Percentiles rank a stretch among this genome's conserved stretches.
Conservation (phyloP, 2,797 vertebrate species). For the Helostoma temminkii region DNA sequence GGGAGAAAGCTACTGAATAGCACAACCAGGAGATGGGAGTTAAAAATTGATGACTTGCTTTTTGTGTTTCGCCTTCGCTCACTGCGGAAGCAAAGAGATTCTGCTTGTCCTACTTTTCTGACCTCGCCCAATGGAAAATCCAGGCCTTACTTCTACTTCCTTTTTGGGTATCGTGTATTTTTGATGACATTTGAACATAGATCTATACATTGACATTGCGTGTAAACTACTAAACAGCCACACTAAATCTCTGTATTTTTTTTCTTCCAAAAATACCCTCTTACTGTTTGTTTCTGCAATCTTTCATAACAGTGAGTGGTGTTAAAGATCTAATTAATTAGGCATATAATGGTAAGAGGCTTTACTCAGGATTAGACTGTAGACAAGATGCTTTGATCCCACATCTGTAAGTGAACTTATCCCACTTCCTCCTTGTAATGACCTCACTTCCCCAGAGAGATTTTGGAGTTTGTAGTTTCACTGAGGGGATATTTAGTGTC, state of each 20-base stretch:
- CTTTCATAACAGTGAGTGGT: neutral
- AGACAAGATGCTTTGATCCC: slow-evolving; percentile 57
- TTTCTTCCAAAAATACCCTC: neutral
- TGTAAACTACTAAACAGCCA: neutral
- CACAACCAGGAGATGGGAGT: slow-evolving; percentile 66
- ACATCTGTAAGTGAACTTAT: slow-evolving; percentile 59
- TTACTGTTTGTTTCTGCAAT: slow-evolving; percentile 24
- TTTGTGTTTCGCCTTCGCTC: slow-evolving; percentile 55
- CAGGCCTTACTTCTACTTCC: slow-evolving; percentile 16
- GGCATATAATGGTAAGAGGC: slow-evolving; percentile 26
- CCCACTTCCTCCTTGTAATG: slow-evolving; percentile 51
- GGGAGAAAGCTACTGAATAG: slow-evolving; percentile 62
- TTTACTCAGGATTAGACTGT: slow-evolving; percentile 53
- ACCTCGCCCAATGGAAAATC: slow-evolving; percentile 46
- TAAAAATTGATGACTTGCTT: slow-evolving; percentile 79
- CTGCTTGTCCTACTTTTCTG: slow-evolving; percentile 67
- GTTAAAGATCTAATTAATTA: slow-evolving; percentile 57
- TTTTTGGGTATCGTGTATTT: slow-evolving; percentile 8
- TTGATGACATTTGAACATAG: slow-evolving; percentile 1
- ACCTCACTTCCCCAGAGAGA: slow-evolving; percentile 46
- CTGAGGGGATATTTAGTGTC: slow-evolving; percentile 28
- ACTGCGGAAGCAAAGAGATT: slow-evolving; percentile 42
- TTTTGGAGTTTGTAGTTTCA: slow-evolving; percentile 32
- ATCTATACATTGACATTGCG: neutral
- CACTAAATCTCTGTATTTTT: neutral